Evolutionary conservation across 2,797 vertebrate species (phyloP).

Genomic region (Argyrosomus regius): DNA sequence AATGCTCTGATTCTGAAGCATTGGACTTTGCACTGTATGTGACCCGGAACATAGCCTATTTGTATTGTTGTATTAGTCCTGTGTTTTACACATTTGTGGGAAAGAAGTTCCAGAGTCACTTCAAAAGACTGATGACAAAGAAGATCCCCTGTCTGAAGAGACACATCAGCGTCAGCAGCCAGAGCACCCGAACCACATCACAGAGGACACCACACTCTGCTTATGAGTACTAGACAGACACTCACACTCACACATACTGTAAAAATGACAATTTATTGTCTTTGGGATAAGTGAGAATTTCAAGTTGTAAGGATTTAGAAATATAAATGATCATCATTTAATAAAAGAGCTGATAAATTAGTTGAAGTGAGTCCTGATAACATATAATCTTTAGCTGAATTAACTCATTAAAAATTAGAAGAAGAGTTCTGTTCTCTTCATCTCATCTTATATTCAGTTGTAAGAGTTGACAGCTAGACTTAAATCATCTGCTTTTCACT

Average conservation of each 20-base stretch:
- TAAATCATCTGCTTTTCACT: background rate
- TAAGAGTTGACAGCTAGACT: no score
- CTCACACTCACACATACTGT: background rate
- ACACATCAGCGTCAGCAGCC: constrained; percentile 64
- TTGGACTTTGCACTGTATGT: constrained; percentile 81
- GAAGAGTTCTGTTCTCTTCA: background rate
- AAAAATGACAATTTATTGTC: background rate
- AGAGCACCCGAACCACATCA: constrained; percentile 80
- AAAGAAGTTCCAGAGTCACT: constrained; percentile 87
- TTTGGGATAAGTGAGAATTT: background rate
- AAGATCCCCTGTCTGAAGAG: constrained; percentile 78
- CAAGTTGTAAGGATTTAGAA: no score
- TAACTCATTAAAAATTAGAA: background rate
- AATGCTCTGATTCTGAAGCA: rapidly evolving
- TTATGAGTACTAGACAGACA: constrained; percentile 62
- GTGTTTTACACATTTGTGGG: constrained; percentile 89
- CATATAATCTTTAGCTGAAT: background rate
- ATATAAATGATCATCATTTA: no score
- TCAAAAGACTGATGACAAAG: constrained; percentile 74
- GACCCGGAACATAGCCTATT: constrained; percentile 84
- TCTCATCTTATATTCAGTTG: no score
- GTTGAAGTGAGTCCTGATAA: background rate
- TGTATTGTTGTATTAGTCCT: constrained; percentile 87
- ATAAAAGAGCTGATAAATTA: no score
- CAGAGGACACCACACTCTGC: constrained; percentile 74